A percentile compares a stretch with the other conserved stretches of the same genome.
These are phyloP conservation scores for Polietes domitor DNA, from an alignment of 2,888 invertebrate genomes.

Conservation along the genomic window DNA sequence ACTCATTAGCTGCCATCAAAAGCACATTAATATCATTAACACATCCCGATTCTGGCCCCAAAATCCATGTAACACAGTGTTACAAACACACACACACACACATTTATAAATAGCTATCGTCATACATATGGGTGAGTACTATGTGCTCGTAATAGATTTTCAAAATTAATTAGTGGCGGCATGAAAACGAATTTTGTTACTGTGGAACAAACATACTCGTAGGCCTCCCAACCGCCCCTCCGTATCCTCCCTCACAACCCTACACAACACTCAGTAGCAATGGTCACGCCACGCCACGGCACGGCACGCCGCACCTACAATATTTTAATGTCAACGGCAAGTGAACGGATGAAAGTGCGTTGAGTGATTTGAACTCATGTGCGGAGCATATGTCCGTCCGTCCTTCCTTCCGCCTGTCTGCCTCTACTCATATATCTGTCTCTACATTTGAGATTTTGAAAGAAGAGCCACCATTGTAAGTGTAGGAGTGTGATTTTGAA, in stretches of 20 bases:
- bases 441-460: constrained; percentile 6
- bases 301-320: neutral
- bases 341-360: constrained; percentile 32
- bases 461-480: neutral
- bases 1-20: too few relatives aligned
- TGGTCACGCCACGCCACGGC: neutral
- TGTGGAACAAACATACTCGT: neutral
- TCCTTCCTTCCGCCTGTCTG: neutral
- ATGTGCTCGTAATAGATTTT: neutral
- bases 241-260: too few relatives aligned
- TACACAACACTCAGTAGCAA: neutral
- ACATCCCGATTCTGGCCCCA: too few relatives aligned
- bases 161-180: constrained; percentile 55
- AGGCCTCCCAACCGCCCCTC: neutral
- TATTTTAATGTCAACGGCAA: constrained; percentile 50
- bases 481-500: neutral
- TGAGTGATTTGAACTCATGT: constrained; percentile 51
- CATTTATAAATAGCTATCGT: too few relatives aligned
- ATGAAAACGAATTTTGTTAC: constrained; percentile 34
- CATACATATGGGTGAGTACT: neutral
- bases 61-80: constrained; percentile 10
- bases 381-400: constrained; percentile 23
- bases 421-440: neutral
- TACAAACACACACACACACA: too few relatives aligned
- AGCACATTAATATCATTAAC: too few relatives aligned